A percentile compares a stretch with the other conserved stretches of the same genome.
These are phyloP conservation scores for Lepilemur septentrionalis DNA, from an alignment of 2,797 vertebrate species.

Conservation along the genomic window DNA sequence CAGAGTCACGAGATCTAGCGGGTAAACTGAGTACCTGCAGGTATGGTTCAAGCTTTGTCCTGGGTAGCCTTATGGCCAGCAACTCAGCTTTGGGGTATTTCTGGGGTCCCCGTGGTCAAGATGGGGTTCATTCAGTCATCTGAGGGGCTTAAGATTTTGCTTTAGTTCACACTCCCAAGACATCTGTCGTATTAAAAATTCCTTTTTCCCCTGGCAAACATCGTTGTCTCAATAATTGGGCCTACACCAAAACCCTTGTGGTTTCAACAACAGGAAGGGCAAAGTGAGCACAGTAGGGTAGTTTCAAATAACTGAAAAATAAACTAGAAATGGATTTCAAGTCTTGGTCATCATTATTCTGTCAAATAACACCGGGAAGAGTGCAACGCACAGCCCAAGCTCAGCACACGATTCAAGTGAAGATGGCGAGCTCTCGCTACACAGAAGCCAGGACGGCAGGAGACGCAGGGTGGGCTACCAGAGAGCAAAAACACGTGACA, in stretches of 20 bases:
- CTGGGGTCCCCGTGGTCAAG: not conserved
- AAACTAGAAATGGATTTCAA: slow-evolving; percentile 1
- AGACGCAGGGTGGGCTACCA: not conserved
- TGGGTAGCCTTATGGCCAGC: not conserved
- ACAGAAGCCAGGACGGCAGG: not conserved
- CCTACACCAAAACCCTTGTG: not conserved
- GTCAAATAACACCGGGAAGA: not conserved
- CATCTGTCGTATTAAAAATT: not conserved
- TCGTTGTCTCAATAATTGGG: not conserved
- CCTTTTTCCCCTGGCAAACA: not conserved
- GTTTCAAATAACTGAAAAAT: slow-evolving; percentile 34
- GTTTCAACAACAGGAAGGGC: not conserved
- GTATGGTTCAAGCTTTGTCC: not conserved
- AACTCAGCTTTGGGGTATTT: not conserved
- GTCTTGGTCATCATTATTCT: not conserved
- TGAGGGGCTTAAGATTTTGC: not conserved
- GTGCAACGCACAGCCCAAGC: not conserved
- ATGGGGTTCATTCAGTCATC: not conserved
- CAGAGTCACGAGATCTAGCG: not conserved
- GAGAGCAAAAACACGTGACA: not conserved
- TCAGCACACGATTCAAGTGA: not conserved
- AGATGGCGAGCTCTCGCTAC: not conserved
- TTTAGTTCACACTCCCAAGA: not conserved
- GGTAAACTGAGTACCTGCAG: not conserved
- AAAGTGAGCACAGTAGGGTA: not conserved